A percentile compares a stretch with the other conserved stretches of the same genome.
phyloP scores from a whole-genome alignment of 92 coral and sea anemone genomes.

The Pocillopora meandrina region DNA sequence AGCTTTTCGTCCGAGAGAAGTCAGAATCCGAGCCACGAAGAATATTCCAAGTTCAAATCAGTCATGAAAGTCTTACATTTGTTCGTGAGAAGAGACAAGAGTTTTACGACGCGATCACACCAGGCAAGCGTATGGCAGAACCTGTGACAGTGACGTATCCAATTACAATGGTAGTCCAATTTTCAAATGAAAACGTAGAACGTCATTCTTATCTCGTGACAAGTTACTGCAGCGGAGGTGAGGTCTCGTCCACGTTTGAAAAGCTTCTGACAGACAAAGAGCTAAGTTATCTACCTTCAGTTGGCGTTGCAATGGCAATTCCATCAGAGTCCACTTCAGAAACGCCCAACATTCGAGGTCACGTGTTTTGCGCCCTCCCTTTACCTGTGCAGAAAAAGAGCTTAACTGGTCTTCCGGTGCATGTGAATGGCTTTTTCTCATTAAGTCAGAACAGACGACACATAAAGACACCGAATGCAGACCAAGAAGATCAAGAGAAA shows the following conservation, averaged over 20 bases:
- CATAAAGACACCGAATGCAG: constrained; percentile 40
- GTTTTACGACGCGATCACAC: constrained; percentile 33
- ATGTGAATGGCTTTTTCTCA: constrained; percentile 64
- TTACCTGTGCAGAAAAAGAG: constrained; percentile 56
- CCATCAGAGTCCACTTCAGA: not conserved
- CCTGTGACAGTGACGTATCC: constrained; percentile 58
- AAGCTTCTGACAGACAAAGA: constrained; percentile 45
- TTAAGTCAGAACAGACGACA: constrained; percentile 66
- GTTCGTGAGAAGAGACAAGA: constrained; percentile 48
- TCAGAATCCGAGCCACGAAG: constrained; percentile 48
- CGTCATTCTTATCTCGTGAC: constrained; percentile 36
- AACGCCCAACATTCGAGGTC: constrained; percentile 36
- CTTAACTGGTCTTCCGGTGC: constrained; percentile 63
- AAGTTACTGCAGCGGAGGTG: constrained; percentile 42
- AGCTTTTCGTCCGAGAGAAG: constrained; percentile 52
- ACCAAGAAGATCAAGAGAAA: constrained; percentile 35
- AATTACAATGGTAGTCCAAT: constrained; percentile 34
- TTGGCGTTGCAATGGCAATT: constrained; percentile 53
- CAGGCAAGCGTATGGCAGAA: constrained; percentile 33
- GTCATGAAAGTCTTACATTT: constrained; percentile 48
- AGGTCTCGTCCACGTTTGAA: constrained; percentile 39
- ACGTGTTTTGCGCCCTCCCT: constrained; percentile 59
- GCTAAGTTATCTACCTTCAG: constrained; percentile 59
- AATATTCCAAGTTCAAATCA: constrained; percentile 55
- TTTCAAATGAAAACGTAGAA: not conserved